These are phyloP conservation scores for Lindbergichthys nudifrons DNA, from an alignment of 2,797 vertebrate species.

Conservation along the genomic window DNA sequence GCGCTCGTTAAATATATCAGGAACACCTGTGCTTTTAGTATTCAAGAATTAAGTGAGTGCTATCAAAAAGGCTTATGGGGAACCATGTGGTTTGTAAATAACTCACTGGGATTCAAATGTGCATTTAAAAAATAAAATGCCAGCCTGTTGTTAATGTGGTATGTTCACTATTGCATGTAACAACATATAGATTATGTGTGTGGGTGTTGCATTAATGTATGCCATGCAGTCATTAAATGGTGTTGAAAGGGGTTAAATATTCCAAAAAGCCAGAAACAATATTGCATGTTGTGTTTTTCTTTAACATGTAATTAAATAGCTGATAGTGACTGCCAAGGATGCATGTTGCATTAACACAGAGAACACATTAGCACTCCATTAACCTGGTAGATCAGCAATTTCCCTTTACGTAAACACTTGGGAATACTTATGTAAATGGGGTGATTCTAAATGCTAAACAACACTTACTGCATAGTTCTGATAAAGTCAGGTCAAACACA, in stretches of 20 bases:
- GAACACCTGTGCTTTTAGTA: not conserved
- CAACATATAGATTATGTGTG: not conserved
- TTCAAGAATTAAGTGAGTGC: not conserved
- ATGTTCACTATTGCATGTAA: not conserved
- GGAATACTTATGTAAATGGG: not conserved
- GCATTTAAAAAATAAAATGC: not conserved
- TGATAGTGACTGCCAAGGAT: not conserved
- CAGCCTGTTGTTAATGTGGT: not conserved
- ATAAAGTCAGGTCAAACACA: not conserved
- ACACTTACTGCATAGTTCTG: not conserved
- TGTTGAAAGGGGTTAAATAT: not conserved
- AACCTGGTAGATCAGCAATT: not conserved
- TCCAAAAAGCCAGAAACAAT: not conserved
- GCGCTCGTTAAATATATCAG: not conserved
- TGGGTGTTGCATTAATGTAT: not conserved
- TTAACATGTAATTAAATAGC: not conserved
- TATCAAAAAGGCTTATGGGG: not conserved
- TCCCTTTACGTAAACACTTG: not conserved
- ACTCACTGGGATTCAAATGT: not conserved
- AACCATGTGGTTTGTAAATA: not conserved
- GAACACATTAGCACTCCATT: not conserved
- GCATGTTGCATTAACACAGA: not conserved
- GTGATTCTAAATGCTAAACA: not conserved
- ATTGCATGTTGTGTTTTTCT: not conserved
- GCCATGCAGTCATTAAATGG: not conserved